phyloP scores from a whole-genome alignment of 2,113 vertebrate genomes.

The Catharus fuscescens region DNA sequence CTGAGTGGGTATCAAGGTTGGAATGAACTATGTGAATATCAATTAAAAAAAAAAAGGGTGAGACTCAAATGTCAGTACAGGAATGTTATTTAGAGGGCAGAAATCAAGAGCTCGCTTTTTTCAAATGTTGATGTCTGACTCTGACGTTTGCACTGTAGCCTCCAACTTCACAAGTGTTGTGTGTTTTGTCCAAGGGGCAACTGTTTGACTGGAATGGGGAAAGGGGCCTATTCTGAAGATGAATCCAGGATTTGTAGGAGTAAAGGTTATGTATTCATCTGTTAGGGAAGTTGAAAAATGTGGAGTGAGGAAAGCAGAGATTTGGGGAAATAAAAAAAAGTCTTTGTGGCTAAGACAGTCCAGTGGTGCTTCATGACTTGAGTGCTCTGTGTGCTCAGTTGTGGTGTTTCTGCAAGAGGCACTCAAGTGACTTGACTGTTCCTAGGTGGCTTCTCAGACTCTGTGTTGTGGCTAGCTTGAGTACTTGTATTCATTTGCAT shows the following conservation, averaged over 20 bases:
- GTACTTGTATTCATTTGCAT: not conserved
- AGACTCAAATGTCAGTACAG: not conserved
- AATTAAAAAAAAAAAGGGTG: not conserved
- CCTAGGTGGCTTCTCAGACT: not conserved
- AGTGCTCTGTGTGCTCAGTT: not conserved
- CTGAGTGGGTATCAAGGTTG: not conserved
- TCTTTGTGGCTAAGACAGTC: not conserved
- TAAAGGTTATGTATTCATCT: not conserved
- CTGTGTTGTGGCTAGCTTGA: not conserved
- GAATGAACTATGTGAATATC: not conserved
- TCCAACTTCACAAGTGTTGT: not conserved
- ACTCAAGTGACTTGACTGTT: not conserved
- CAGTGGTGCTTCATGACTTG: not conserved
- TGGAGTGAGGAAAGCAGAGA: not conserved
- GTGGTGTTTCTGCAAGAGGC: not conserved
- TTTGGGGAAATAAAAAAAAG: not conserved
- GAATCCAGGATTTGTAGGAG: not conserved
- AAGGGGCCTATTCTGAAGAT: not conserved
- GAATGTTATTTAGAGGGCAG: not conserved
- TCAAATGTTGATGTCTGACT: not conserved
- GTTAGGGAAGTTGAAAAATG: not conserved
- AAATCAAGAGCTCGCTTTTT: not conserved
- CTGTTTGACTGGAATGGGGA: not conserved
- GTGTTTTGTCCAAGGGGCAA: not conserved
- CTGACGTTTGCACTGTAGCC: not conserved